Evolutionary conservation across 2,113 vertebrate species (phyloP), one percentile per base, ranked within the genome.

Genomic region (Sitta europaea): DNA sequence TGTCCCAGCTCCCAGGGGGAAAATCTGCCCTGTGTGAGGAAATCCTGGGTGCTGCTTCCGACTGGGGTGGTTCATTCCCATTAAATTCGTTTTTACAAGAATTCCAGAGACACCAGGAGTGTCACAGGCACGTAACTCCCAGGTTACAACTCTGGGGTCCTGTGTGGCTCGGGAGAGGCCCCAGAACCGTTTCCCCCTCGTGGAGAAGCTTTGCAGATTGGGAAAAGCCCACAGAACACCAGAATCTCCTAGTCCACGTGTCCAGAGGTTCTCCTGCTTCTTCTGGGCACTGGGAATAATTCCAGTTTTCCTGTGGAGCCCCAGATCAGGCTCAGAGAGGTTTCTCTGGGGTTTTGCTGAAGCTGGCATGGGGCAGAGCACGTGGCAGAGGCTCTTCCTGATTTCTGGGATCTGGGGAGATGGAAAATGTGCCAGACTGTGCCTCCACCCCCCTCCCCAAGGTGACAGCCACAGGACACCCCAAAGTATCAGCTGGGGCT

Each of bases 221-320:
- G 50, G 21, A 28, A 17, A 71, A 28, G 5, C 5, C 19, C n/a
- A 33, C 50, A n/a, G 15, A n/a, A 7, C 5, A 0, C 2, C 9
- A 11, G 12, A 9, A 6, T 1, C 3, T 5, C 0, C 0, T 1
- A 11, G 14, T 1, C 12, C 28, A 4, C 1, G 0, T 3, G 6
- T 16, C 38, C 43, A 27, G 42, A 50, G 22, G 9, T 55, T 72
- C 25, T 72, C 7, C 43, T 35, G 24, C 27, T 73, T 4, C n/a
- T 53, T 38, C 35, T 57, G 75, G 27, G 6, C 13, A 2, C n/a
- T 36, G 45, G 12, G 9, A 62, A 42, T 3, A 14, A 19, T 31
- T n/a, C 28, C 33, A 21, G 0, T 12, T 80, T 54, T 12, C 0
- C 18, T 8, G 1, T 29, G 31, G 33, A 22, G 36, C 25, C 24